Base-by-base conservation (phyloP, 2,113 vertebrate species). In the Collichthys lucidus region DNA sequence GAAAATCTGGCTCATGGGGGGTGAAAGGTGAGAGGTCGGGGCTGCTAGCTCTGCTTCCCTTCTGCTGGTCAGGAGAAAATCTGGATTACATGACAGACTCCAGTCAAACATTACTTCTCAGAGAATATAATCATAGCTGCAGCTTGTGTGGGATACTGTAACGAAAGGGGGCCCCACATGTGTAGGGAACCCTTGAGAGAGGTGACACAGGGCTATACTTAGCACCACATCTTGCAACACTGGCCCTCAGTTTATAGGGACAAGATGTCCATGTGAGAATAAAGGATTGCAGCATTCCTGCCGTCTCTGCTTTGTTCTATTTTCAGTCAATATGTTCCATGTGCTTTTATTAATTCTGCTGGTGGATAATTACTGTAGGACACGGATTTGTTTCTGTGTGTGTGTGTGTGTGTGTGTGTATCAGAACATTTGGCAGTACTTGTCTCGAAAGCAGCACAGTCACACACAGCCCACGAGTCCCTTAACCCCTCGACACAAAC, bases 1-100 rank as follows among this genome's bases (percentile, higher is more conserved):
- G 93, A 93, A n/a, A 91, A 89, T 91, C 22, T 1, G 62, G 55
- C 74, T 80, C 87, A 24, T 19, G 44, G 74, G n/a, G 79, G 89
- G 71, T 88, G 22, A 85, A 56, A 82, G 77, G 89, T 87, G 12
- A 63, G n/a, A 88, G 89, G 82, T 91, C 89, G 84, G 68, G 24
- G 68, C 24, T 77, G 63, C 55, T 65, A 87, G 75, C 61, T 67
- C 29, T 8, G 50, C 61, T 92, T 93, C 91, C 92, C 92, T 84
- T 84, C 74, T 47, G 79, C 52, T 60, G 63, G 65, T 55, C 47
- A n/a, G 86, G 61, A 79, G 47, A 73, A 86, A 61, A 47, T 82
- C 52, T 53, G 85, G 57, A 72, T 75, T 26, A 26, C 67, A 79
- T 80, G 77, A 78, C 47, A 59, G 66, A 57, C 56, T 69, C 62